Base-by-base conservation (phyloP, 2,888 invertebrate genomes). In the Petrolisthes manimaculis region DNA sequence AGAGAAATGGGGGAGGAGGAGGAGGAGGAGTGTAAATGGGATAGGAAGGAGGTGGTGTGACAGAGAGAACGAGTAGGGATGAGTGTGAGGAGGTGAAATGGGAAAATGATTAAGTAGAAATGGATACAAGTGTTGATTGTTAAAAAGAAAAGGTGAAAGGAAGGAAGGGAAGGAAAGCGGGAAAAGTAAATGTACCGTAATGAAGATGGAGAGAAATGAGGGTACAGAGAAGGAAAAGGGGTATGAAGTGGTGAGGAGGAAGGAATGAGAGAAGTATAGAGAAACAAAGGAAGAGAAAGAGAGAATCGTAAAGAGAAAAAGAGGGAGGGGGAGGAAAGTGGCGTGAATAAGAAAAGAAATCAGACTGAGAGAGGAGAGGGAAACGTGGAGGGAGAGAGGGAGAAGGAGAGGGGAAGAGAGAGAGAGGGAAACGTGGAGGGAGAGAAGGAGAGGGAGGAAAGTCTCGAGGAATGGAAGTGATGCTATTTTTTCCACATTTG, bases 401-500 rank as follows among this genome's bases (percentile, higher is more conserved):
- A 61, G 61, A 61, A 3, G 18, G 61, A 61, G 61, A 61, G 61
- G 3, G 61, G 3, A 3, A 3, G 61, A 61, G 61, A 61, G 61
- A 61, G 61, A 3, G 61, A 61, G 61, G 14, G 61, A 61, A 14
- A 61, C 8, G 14, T 6, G 14, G 61, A 61, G 61, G 14, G 61
- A 61, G 61, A 61, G 6, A 14, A 5, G n/a, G 71, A n/a, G 71
- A n/a, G 21, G 71, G 71, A 21, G 71, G 21, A 71, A 71, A 6
- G 14, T 6, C 21, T 71, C 21, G 71, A 21, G 61, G 61, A n/a
- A 71, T 54, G 21, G 71, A 55, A 83, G 74, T 83, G 71, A 74
- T 74, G 61, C 37, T 53, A 51, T 77, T 77, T 51, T 77, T 77
- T 77, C 24, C 53, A 77, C 53, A 71, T 14, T n/a, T 21, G 71